Base-by-base conservation (phyloP, 2,113 vertebrate species). In the Setophaga coronata region DNA sequence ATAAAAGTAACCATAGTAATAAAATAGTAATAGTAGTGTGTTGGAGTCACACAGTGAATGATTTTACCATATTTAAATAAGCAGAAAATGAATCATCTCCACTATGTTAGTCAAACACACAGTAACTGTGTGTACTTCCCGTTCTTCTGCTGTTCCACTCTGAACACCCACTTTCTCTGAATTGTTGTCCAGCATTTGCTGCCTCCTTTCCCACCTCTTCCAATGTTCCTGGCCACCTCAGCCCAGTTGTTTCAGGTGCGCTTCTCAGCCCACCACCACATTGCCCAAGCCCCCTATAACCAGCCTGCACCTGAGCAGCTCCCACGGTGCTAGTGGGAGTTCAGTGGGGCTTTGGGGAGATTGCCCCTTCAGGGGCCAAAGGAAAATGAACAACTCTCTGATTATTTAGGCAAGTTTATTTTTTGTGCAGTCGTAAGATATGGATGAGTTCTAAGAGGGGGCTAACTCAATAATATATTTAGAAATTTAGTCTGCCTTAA, bases 51-150 rank as follows among this genome's bases (percentile, higher is more conserved):
- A 66, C 1, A 12, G 26, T 73, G 79, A 81, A 81, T 73, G 14
- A 72, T 73, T 88, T 93, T 83, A 54, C 58, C 64, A 13, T 93
- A 70, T 90, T 86, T 86, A 83, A 74, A 76, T 29, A 10, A 61
- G 8, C 9, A 80, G 45, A 89, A 96, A 94, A 61, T 77, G 18
- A 94, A 77, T 86, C 3, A 77, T 48, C 29, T 76, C n/a, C 56
- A 31, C 66, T 71, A 33, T 42, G 14, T 61, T 65, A 69, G 31
- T 80, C n/a, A 85, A 95, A 74, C 16, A 64, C 18, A 33, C 12
- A 33, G 50, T 53, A 80, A 25, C 13, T 43, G 1, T 10, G 21
- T 26, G 23, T 45, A 47, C 12, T 82, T 71, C 24, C 42, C n/a
- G 88, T 72, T 48, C 43, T 88, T 69, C 58, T 88, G 15, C 62